phyloP scores from a whole-genome alignment of 2,797 vertebrate genomes.

The Pogoniulus pusillus region DNA sequence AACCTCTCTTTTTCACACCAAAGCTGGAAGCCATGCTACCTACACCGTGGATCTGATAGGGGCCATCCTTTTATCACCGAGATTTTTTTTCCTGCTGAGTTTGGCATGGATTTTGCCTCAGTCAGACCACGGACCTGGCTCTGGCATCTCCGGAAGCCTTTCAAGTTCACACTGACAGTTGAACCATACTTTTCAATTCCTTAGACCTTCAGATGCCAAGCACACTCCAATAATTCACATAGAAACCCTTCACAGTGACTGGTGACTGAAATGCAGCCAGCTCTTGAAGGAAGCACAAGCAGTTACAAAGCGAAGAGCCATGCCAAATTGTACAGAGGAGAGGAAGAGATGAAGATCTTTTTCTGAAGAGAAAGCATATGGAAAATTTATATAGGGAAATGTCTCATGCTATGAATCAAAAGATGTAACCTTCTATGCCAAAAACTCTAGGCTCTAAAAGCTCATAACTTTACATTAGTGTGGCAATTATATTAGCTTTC shows the following conservation, averaged over 20 bases:
- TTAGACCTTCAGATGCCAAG: neutral
- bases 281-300: neutral
- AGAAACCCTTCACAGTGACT: neutral
- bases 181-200: neutral
- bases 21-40: neutral
- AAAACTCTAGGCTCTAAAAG: neutral
- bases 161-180: neutral
- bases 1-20: neutral
- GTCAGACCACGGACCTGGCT: neutral
- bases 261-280: conserved; percentile 19
- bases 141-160: neutral
- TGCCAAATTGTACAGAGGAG: neutral
- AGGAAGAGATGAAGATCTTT: neutral
- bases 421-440: neutral
- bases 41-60: fast-evolving
- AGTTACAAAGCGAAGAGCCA: neutral
- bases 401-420: conserved; percentile 7
- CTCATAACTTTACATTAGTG: conserved; percentile 13
- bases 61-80: neutral
- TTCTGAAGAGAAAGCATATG: neutral
- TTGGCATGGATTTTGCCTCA: neutral
- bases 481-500: conserved; percentile 26
- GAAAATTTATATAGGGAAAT: neutral
- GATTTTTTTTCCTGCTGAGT: neutral
- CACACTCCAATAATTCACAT: neutral